Evolutionary conservation across 2,113 vertebrate genomes (phyloP).

Genomic region (Butorides virescens): DNA sequence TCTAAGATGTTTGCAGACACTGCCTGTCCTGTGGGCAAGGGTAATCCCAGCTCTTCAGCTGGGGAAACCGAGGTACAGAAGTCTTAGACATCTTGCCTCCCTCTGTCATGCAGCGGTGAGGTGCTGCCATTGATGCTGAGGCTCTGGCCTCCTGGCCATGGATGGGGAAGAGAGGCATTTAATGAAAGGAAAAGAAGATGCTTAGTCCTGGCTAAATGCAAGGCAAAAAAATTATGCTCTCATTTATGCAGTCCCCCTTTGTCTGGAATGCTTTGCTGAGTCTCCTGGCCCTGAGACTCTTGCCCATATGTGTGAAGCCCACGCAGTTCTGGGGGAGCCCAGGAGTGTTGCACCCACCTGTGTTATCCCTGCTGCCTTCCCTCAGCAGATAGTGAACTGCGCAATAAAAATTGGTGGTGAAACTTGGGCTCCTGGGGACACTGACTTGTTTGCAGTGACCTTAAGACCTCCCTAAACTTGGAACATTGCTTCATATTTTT

Average conservation of each 20-base stretch:
- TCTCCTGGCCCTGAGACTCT: background rate
- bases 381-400: background rate
- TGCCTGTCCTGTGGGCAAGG: background rate
- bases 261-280: background rate
- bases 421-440: background rate
- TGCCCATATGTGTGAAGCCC: background rate
- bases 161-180: background rate
- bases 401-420: background rate
- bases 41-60: background rate
- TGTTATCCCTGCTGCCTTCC: background rate
- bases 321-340: background rate
- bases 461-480: background rate
- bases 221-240: background rate
- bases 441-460: background rate
- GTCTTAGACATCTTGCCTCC: background rate
- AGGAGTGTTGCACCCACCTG: background rate
- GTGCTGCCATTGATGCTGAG: background rate
- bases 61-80: background rate
- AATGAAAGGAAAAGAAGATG: background rate
- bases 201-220: background rate
- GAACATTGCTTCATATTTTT: background rate
- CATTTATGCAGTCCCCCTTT: background rate
- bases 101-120: fast-evolving
- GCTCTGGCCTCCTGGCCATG: background rate
- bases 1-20: background rate